Conservation (phyloP, 2,797 vertebrate species). For the Cossypha heuglini region DNA sequence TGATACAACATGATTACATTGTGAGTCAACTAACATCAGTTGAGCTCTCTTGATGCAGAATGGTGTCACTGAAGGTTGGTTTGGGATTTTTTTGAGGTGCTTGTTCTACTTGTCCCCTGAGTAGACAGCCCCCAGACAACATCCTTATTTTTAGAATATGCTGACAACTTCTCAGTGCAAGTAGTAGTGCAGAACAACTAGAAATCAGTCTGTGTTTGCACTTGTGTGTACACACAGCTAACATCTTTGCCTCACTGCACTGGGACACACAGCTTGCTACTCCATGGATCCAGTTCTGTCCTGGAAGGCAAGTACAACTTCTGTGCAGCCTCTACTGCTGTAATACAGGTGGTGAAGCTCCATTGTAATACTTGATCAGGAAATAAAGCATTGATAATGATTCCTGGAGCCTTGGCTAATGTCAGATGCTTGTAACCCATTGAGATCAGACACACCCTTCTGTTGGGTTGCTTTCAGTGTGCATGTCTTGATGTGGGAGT, state of each 20-base stretch:
- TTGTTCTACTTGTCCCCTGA: not conserved
- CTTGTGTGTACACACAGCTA: not conserved
- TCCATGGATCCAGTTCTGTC: not conserved
- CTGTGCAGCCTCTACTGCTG: not conserved
- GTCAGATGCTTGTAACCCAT: not conserved
- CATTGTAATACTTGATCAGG: not conserved
- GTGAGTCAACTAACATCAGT: not conserved
- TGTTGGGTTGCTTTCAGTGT: not conserved
- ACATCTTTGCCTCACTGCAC: not conserved
- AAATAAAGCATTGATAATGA: not conserved
- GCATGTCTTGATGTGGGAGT: not conserved
- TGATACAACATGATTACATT: accelerated
- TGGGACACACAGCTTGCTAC: not conserved
- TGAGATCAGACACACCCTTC: not conserved
- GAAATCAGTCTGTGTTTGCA: not conserved
- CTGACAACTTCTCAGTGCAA: not conserved
- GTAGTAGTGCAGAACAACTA: not conserved
- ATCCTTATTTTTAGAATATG: not conserved
- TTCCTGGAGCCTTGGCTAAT: not conserved
- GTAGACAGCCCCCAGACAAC: not conserved
- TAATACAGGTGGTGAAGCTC: not conserved
- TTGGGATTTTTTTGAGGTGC: not conserved
- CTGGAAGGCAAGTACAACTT: not conserved
- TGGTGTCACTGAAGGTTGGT: not conserved
- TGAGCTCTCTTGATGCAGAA: not conserved